A percentile compares a stretch with the other conserved stretches of the same genome.
These are phyloP conservation scores for Sphaerodactylus townsendi DNA, from an alignment of 2,113 vertebrate species.

Conservation along the genomic window DNA sequence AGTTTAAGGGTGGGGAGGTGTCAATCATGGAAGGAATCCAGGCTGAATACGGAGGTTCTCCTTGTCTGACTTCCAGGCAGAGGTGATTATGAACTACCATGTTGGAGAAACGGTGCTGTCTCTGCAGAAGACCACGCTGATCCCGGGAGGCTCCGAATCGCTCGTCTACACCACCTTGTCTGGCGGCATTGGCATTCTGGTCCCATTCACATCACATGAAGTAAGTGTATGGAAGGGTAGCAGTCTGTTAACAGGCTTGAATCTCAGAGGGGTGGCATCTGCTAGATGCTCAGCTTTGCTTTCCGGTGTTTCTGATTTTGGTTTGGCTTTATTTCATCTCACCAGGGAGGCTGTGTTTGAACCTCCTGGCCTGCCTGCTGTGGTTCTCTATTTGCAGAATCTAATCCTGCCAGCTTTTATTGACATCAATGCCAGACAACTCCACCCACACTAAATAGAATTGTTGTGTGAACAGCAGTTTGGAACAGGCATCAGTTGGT, in stretches of 20 bases:
- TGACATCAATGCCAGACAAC: not conserved
- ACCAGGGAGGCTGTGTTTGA: not conserved
- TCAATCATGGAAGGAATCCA: no score
- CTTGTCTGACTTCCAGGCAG: slow-evolving; percentile 79
- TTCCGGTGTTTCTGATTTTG: not conserved
- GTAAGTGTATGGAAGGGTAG: slow-evolving; percentile 62
- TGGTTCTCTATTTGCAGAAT: not conserved
- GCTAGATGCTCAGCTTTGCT: not conserved
- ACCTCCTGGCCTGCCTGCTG: not conserved
- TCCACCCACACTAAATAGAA: not conserved
- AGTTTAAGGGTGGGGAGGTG: not conserved
- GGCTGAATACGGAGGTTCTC: no score
- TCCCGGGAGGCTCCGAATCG: slow-evolving; percentile 95
- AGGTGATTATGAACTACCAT: slow-evolving; percentile 96
- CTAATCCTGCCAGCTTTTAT: not conserved
- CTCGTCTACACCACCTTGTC: slow-evolving; percentile 97
- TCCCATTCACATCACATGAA: slow-evolving; percentile 98
- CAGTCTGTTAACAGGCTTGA: no score
- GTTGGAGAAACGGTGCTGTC: slow-evolving; percentile 94
- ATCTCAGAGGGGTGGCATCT: no score
- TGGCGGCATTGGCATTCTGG: slow-evolving; percentile 94
- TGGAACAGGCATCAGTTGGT: not conserved
- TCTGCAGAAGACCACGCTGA: slow-evolving; percentile 95
- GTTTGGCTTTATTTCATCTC: not conserved
- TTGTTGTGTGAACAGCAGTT: not conserved